Evolutionary conservation across 2,888 invertebrate species (phyloP), one percentile per base, ranked within the genome.

Genomic region (Lycaena phlaeas): DNA sequence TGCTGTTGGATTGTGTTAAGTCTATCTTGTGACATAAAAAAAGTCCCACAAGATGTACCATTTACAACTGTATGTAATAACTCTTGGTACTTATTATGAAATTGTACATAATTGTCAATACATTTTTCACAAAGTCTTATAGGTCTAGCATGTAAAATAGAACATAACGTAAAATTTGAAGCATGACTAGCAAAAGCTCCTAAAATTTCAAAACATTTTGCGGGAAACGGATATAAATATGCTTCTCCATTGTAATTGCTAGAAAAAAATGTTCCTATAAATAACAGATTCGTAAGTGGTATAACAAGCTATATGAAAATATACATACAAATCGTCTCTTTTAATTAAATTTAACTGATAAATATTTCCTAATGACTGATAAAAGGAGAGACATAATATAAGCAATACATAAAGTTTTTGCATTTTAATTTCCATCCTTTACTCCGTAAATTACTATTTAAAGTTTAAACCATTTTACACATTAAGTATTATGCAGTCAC

Each of bases 121-220:
- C 90, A 90, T 34, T 66, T 67, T 60, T 87, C 82, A 66, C 90
- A 90, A 14, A 90, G 57, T 43, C 70, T 84, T 50, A 90, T 87
- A 3, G 90, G 90, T 49, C 87, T 74, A 9, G 90, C 87, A 66
- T 87, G 61, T 41, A 72, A 53, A 45, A 90, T 86, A 1, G 89
- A 86, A 67, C 90, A 90, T 40, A 74, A 68, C 0, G 88, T 88
- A 52, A 88, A 88, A 52, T 86, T 73, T 1, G 89, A 82, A 28
- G 87, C 81, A 44, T 75, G 72, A 38, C 77, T 59, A 9, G 89
- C 88, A 67, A 89, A 89, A 26, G 54, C 58, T 18, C 70, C 53
- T 25, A 85, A 52, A 25, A 75, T 59, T 14, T 48, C 43, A 14
- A 61, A 51, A 54, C 85, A 85, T 37, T 64, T 44, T 12, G 49